Conservation (phyloP, 1,140 invertebrate species). For the Solenopsis fugax region DNA sequence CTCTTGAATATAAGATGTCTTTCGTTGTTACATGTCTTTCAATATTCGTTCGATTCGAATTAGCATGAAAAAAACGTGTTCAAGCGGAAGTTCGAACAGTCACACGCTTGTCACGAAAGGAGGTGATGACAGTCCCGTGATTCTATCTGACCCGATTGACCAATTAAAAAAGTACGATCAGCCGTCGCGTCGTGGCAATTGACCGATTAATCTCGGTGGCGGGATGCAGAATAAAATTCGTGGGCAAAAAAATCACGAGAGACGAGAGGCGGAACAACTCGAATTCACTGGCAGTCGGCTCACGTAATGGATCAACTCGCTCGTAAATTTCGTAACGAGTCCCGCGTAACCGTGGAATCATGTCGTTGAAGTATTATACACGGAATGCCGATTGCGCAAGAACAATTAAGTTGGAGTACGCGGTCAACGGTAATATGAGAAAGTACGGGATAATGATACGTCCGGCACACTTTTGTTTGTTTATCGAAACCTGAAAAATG, state of each 20-base stretch:
- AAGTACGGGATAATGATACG: not conserved
- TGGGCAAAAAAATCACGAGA: slow-evolving; percentile 17
- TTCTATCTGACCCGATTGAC: slow-evolving; percentile 1
- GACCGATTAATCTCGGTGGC: slow-evolving; percentile 34
- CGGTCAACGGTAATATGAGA: not conserved
- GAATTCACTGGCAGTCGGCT: not conserved
- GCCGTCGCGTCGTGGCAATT: not conserved
- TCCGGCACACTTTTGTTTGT: not conserved
- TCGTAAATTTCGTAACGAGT: slow-evolving; percentile 38
- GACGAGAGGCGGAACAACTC: not conserved
- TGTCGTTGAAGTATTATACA: slow-evolving; percentile 6
- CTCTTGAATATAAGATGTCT: not conserved
- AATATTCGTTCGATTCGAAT: not conserved
- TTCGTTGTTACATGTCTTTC: not conserved
- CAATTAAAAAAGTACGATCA: slow-evolving; percentile 10
- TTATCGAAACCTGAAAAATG: not conserved
- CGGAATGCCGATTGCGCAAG: slow-evolving; percentile 45
- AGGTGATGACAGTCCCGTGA: slow-evolving; percentile 1
- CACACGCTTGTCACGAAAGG: not conserved
- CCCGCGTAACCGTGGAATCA: not conserved
- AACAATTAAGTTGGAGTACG: slow-evolving; percentile 36
- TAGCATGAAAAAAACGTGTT: too few relatives aligned
- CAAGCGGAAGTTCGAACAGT: slow-evolving; percentile 12
- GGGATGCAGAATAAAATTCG: not conserved
- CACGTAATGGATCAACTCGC: slow-evolving; percentile 30